Conservation (phyloP, 2,113 vertebrate species). For the Delphinus delphis region DNA sequence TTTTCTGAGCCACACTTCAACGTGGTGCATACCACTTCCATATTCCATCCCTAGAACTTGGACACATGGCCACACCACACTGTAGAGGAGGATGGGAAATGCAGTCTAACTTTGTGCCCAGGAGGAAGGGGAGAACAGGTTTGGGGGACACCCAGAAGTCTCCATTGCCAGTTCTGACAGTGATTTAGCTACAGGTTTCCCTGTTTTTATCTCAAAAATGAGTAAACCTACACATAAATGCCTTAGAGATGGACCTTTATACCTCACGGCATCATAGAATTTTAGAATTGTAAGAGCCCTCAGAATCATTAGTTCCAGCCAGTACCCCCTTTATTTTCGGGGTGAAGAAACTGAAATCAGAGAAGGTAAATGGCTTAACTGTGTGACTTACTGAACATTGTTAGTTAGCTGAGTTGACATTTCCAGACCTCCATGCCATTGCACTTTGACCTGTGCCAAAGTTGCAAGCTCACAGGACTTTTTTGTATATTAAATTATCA, state of each 20-base stretch:
- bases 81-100: not conserved
- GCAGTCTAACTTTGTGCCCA: not conserved
- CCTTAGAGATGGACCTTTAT: not conserved
- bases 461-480: not conserved
- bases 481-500: conserved; percentile 21
- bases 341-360: not conserved
- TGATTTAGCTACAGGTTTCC: conserved; percentile 19
- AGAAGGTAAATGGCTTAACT: not conserved
- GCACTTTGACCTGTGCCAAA: not conserved
- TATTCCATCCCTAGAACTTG: not conserved
- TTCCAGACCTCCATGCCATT: not conserved
- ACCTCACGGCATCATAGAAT: not conserved
- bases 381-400: not conserved
- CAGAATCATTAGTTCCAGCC: not conserved
- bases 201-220: conserved; percentile 25
- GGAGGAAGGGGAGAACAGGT: not conserved
- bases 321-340: not conserved
- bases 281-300: not conserved
- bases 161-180: not conserved
- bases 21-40: not conserved
- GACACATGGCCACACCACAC: not conserved
- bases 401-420: not conserved
- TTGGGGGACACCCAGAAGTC: not conserved
- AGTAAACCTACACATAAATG: not conserved
- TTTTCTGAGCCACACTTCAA: not conserved